Evolutionary conservation across 2,113 vertebrate species (phyloP).

Genomic region (Zosterops lateralis): DNA sequence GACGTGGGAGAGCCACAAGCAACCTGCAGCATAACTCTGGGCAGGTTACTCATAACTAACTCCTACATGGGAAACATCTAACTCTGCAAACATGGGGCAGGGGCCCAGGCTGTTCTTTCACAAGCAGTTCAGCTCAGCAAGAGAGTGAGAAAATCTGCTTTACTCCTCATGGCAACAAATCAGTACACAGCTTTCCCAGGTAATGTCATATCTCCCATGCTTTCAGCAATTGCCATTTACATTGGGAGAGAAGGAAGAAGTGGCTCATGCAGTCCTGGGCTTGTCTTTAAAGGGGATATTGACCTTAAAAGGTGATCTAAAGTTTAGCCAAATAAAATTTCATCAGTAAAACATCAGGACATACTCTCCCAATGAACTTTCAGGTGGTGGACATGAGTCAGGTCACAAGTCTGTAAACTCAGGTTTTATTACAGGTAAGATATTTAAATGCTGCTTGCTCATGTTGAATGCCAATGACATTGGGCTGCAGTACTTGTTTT

Average conservation of each 20-base stretch:
- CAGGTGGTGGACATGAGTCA: accelerated
- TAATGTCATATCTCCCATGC: neutral
- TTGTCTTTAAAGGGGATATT: neutral
- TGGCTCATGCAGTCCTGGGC: neutral
- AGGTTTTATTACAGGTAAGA: neutral
- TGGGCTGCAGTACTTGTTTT: neutral
- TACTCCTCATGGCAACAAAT: neutral
- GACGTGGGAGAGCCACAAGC: constrained; percentile 8
- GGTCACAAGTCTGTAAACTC: neutral
- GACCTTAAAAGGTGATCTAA: neutral
- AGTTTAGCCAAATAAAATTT: neutral
- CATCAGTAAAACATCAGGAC: neutral
- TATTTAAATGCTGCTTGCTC: neutral
- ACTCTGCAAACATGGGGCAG: constrained; percentile 73
- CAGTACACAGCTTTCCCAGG: constrained; percentile 4
- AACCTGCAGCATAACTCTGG: neutral
- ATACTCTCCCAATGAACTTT: neutral
- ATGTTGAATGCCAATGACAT: neutral
- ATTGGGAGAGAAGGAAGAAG: neutral
- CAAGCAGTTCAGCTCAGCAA: constrained; percentile 24
- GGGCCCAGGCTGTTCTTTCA: constrained; percentile 58
- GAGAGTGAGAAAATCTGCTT: constrained; percentile 2
- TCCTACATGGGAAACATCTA: constrained; percentile 74
- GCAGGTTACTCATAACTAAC: constrained; percentile 73
- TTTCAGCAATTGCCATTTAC: neutral